phyloP scores from a whole-genome alignment of 92 coral and sea anemone genomes.

The Phenganax stokvisi region DNA sequence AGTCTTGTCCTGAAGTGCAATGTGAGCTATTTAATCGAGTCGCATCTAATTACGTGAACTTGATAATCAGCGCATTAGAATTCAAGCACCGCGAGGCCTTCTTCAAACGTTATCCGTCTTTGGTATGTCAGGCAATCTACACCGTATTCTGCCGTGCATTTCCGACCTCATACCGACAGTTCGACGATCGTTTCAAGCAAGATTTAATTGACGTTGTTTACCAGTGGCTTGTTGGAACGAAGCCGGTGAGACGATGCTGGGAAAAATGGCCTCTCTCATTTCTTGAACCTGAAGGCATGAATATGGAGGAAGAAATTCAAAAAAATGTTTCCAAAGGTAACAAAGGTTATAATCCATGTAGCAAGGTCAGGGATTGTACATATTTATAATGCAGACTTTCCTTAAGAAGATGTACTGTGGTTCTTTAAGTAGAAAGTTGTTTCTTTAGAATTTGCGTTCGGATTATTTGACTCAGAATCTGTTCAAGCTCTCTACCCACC shows the following conservation, averaged over 20 bases:
- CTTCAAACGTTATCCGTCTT: slow-evolving; percentile 79
- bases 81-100: slow-evolving; percentile 73
- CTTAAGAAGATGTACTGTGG: too few species aligned
- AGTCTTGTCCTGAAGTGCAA: slow-evolving; percentile 73
- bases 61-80: slow-evolving; percentile 68
- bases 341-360: background rate
- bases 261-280: slow-evolving; percentile 71
- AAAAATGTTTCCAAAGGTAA: slow-evolving; percentile 92
- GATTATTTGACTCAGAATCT: slow-evolving; percentile 23
- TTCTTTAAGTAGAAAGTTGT: background rate
- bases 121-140: slow-evolving; percentile 89
- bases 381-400: background rate
- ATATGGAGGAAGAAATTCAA: slow-evolving; percentile 84
- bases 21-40: slow-evolving; percentile 81
- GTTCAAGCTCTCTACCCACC: background rate
- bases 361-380: background rate
- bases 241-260: slow-evolving; percentile 85
- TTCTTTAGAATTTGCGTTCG: slow-evolving; percentile 11
- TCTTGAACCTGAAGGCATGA: slow-evolving; percentile 84
- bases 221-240: slow-evolving; percentile 89
- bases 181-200: slow-evolving; percentile 79
- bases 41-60: slow-evolving; percentile 88
- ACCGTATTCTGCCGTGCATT: slow-evolving; percentile 86
- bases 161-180: slow-evolving; percentile 97
- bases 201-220: slow-evolving; percentile 61